A percentile compares a stretch with the other conserved stretches of the same genome.
These are phyloP conservation scores for Falcaria lacertinaria DNA, from an alignment of 2,888 invertebrate genomes.

Conservation along the genomic window DNA sequence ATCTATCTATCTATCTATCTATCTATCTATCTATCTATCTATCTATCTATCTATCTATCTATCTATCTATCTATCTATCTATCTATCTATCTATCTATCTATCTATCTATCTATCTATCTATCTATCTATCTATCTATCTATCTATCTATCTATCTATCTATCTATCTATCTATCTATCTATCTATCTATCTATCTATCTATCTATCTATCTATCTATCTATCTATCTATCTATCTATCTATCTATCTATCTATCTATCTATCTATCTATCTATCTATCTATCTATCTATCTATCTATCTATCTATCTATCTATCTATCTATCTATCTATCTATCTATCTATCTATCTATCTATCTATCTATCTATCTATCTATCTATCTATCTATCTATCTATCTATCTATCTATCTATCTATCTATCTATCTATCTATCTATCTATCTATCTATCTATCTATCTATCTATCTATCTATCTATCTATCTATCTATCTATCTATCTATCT, in stretches of 20 bases:
- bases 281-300: background rate
- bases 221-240: background rate
- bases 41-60: background rate
- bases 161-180: background rate
- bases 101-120: background rate
- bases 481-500: background rate
- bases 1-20: background rate
- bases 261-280: background rate
- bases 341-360: background rate
- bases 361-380: background rate
- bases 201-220: background rate
- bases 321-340: background rate
- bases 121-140: background rate
- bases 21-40: background rate
- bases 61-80: background rate
- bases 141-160: background rate
- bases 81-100: background rate
- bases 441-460: background rate
- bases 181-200: background rate
- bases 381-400: background rate
- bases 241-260: background rate
- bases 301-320: background rate
- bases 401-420: background rate
- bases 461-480: background rate
- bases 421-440: background rate